Base-by-base conservation (phyloP, 2,113 vertebrate species). In the Scatophagus argus region DNA sequence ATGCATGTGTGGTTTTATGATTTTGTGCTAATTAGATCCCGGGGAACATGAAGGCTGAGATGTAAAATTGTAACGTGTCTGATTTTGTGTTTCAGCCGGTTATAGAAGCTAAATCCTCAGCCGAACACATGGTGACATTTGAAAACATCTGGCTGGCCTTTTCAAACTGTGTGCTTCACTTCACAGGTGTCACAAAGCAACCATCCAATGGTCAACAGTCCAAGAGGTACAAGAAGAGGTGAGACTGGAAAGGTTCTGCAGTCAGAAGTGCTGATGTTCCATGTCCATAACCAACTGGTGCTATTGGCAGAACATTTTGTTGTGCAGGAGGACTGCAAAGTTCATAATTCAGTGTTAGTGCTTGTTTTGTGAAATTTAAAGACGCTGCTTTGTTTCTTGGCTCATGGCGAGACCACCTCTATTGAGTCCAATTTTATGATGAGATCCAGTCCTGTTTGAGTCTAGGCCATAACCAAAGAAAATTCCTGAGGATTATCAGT, bases 21-120 rank as follows among this genome's bases (percentile, higher is more conserved):
- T 74, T 80, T 55, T 59, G 41, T 38, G 77, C 51, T 89, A 86
- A 89, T 93, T 88, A 81, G 80, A 81, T 87, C 74, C 43, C 14
- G 59, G 56, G 68, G 61, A 79, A 82, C 69, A 82, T 39, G 69
- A 85, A 49, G 55, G 44, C 65, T 38, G 63, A 17, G 32, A 70
- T 59, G 65, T 64, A 38, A 46, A 62, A 76, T 27, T 32, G 55
- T 49, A 77, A 85, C 13, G 13, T 1, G 27, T 25, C 55, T 49
- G 56, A 25, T 66, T 79, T 11, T 31, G 75, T 14, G 23, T 51
- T 44, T 38, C 27, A 41, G 68, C 59, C 64, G 23, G 34, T 41
- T 29, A n/a, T 47, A 25, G 52, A 27, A n/a, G 60, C 54, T 60
- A 25, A 55, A 64, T 51, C 56, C 68, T 62, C 58, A 61, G 62